Base-by-base conservation (phyloP, 2,797 vertebrate genomes). In the Gadopsis marmoratus region DNA sequence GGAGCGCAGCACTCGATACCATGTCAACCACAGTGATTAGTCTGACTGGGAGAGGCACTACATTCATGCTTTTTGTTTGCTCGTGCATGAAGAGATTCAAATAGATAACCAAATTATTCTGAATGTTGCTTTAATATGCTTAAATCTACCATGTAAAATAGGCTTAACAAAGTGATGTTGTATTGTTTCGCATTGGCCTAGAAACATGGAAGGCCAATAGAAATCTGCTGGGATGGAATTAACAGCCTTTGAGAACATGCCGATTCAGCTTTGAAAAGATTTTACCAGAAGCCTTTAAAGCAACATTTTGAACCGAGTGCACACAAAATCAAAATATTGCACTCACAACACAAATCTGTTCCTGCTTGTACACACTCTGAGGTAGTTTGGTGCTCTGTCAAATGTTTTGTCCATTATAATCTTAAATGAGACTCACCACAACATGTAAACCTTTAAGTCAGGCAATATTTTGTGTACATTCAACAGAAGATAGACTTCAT, bases 1-100 rank as follows among this genome's bases (percentile, higher is more conserved):
- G 23, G 4, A 67, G 31, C 26, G 65, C 58, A 33, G 53, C 14
- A 23, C 33, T 21, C 71, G 23, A 84, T 54, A 68, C 21, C 6
- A 58, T 60, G 59, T 51, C 53, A 53, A 61, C 33, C 33, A 71
- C 17, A 78, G 39, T 19, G 23, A 71, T 68, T 13, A 76, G 54
- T 54, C 35, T 76, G 67, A 48, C 53, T 76, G 45, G 19, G 23
- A 51, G 35, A 69, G 58, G 21, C 37, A 37, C 47, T 17, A 8
- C 21, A 71, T 45, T 71, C 19, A 19, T 33, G 3, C 3, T 35
- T 12, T 56, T 39, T 64, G 16, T 81, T 63, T 65, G 56, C 48
- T 45, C 3, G 13, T n/a, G 29, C 5, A 45, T 21, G 10, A 23
- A 66, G 19, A 62, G 35, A 69, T 72, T 54, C 10, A 51, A 65